Evolutionary conservation across 2,888 invertebrate genomes (phyloP).

Genomic region (Bellardia pandia): DNA sequence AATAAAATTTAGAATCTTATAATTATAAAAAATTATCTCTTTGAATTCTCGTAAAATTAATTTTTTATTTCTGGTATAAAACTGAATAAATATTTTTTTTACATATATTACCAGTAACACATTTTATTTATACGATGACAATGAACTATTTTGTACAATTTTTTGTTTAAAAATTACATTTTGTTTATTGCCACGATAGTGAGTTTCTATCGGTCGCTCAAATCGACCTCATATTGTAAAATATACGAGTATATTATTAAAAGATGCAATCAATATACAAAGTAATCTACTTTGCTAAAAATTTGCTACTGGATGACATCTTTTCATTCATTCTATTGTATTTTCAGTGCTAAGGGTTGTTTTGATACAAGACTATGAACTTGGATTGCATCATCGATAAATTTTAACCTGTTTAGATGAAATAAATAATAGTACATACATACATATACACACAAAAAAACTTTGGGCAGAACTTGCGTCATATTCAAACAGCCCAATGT

Average conservation of each 20-base stretch:
- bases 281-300: neutral
- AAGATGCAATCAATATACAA: neutral
- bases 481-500: neutral
- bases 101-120: too few species aligned
- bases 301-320: slow-evolving; percentile 8
- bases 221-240: too few species aligned
- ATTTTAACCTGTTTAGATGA: slow-evolving; percentile 32
- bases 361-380: slow-evolving; percentile 23
- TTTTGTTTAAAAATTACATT: too few species aligned
- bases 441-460: neutral
- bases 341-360: slow-evolving; percentile 14
- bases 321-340: slow-evolving; percentile 4
- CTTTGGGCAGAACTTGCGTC: neutral
- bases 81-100: too few species aligned
- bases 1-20: too few species aligned
- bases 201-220: too few species aligned
- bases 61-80: too few species aligned
- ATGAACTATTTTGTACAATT: too few species aligned
- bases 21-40: too few species aligned
- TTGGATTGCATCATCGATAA: slow-evolving; percentile 43
- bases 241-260: neutral
- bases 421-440: neutral
- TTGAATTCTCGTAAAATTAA: too few species aligned
- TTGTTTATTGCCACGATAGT: too few species aligned
- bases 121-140: too few species aligned